phyloP scores from a whole-genome alignment of 1,140 invertebrate genomes.

The Drosophila nigrodunni region DNA sequence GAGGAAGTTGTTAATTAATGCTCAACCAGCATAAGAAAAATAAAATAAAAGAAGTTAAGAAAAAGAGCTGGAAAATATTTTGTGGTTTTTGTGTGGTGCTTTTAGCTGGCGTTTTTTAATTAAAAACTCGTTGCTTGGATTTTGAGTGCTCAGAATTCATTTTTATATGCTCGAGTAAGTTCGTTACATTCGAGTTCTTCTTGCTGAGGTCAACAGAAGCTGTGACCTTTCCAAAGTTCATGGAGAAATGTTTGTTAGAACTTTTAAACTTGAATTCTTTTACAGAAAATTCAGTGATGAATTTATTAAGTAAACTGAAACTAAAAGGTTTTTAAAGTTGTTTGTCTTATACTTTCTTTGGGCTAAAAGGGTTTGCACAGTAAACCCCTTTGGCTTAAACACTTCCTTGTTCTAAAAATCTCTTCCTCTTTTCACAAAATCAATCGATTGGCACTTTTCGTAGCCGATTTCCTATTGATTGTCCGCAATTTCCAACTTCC shows the following conservation, averaged over 20 bases:
- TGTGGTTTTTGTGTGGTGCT: constrained; percentile 31
- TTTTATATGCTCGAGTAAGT: constrained; percentile 64
- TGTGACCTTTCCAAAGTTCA: constrained; percentile 22
- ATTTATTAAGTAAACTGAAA: neutral
- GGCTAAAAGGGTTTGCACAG: neutral
- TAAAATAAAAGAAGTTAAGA: constrained; percentile 17
- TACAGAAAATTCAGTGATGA: neutral
- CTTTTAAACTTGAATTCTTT: neutral
- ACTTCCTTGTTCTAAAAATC: constrained; percentile 16
- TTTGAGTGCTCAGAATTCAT: constrained; percentile 49
- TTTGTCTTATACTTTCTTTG: neutral
- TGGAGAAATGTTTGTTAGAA: neutral
- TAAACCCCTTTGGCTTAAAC: neutral
- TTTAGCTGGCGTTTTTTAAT: constrained; percentile 27
- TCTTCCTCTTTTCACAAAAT: constrained; percentile 17
- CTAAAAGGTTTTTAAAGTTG: neutral
- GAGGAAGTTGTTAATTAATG: constrained; percentile 80
- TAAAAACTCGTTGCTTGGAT: neutral
- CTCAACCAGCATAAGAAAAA: constrained; percentile 26
- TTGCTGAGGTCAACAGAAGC: constrained; percentile 50
- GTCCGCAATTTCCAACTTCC: constrained; percentile 38
- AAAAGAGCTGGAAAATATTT: constrained; percentile 61
- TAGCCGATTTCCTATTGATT: constrained; percentile 53
- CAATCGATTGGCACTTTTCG: constrained; percentile 29
- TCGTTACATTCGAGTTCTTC: constrained; percentile 61